Evolutionary conservation across 2,888 invertebrate genomes (phyloP).

Genomic region (Volucella zonaria): DNA sequence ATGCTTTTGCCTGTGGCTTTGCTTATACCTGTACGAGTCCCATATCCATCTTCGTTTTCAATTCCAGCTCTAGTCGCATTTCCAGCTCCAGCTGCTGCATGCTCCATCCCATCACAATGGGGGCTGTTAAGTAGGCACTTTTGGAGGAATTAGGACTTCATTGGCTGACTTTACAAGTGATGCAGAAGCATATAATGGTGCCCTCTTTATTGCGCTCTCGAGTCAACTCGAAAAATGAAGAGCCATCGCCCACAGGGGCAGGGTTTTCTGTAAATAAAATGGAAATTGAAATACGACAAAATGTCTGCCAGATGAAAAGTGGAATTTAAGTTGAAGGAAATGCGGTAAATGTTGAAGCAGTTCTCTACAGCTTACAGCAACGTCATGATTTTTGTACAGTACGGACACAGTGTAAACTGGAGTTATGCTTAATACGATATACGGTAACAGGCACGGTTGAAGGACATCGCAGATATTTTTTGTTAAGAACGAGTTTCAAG

Average conservation of each 20-base stretch:
- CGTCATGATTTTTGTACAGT: too few relatives aligned
- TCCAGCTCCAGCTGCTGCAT: too few relatives aligned
- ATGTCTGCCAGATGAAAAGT: conserved; percentile 2
- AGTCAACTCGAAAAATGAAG: background rate
- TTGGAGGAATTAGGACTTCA: conserved; percentile 53
- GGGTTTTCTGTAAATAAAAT: conserved; percentile 40
- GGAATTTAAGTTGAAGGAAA: conserved; percentile 1
- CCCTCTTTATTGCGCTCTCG: conserved; percentile 44
- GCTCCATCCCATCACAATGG: background rate
- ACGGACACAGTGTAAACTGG: too few relatives aligned
- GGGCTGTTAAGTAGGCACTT: conserved; percentile 22
- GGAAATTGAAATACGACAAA: conserved; percentile 56
- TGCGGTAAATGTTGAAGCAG: too few relatives aligned
- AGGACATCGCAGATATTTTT: too few relatives aligned
- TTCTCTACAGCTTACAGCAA: too few relatives aligned
- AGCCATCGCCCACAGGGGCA: conserved; percentile 37
- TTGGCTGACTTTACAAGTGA: conserved; percentile 49
- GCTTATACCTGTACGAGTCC: too few relatives aligned
- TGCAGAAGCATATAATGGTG: conserved; percentile 10
- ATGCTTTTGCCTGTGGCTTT: background rate
- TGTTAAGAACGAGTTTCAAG: too few relatives aligned
- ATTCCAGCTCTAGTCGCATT: too few relatives aligned
- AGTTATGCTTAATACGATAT: too few relatives aligned
- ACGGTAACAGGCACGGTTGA: too few relatives aligned
- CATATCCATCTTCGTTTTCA: too few relatives aligned